phyloP scores from a whole-genome alignment of 2,888 invertebrate genomes.

The Caenorhabditis becei region DNA sequence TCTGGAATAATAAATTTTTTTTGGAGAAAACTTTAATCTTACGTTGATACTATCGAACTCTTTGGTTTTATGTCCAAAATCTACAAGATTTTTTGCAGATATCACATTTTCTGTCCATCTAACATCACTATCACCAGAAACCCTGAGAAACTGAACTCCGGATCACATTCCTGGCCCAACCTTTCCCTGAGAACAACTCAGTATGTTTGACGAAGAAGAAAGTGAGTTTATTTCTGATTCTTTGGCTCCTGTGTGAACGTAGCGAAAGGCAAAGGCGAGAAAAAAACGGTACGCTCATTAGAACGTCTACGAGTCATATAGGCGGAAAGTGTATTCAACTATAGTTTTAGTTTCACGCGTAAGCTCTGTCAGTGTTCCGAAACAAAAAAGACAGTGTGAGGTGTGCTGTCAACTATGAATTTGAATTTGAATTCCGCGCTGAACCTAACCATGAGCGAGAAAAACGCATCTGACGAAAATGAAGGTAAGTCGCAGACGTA shows the following conservation, averaged over 20 bases:
- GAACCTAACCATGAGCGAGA: too few species aligned
- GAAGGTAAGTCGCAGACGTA: conserved; percentile 15
- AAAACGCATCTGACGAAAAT: not conserved
- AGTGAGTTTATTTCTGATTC: conserved; percentile 10
- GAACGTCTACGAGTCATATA: conserved; percentile 5
- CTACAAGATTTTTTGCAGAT: not conserved
- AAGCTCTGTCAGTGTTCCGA: not conserved
- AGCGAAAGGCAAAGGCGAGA: not conserved
- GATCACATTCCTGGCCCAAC: not conserved
- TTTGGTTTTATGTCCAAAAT: too few species aligned
- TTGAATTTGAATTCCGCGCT: not conserved
- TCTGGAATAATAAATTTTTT: too few species aligned
- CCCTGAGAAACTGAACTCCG: too few species aligned
- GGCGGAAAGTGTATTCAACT: conserved; percentile 1
- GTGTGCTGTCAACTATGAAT: conserved; percentile 34
- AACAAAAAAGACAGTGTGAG: not conserved
- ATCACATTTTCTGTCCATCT: not conserved
- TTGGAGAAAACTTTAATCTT: too few species aligned
- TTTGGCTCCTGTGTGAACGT: not conserved
- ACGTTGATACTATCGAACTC: too few species aligned
- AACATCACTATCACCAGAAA: too few species aligned
- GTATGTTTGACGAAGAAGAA: conserved; percentile 2
- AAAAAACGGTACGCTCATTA: conserved; percentile 11
- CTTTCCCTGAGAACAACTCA: not conserved
- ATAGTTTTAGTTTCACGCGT: not conserved